Percentiles rank a stretch among this genome's conserved stretches.
phyloP scores from a whole-genome alignment of 2,888 invertebrate species.

The Oxycera nigricornis region DNA sequence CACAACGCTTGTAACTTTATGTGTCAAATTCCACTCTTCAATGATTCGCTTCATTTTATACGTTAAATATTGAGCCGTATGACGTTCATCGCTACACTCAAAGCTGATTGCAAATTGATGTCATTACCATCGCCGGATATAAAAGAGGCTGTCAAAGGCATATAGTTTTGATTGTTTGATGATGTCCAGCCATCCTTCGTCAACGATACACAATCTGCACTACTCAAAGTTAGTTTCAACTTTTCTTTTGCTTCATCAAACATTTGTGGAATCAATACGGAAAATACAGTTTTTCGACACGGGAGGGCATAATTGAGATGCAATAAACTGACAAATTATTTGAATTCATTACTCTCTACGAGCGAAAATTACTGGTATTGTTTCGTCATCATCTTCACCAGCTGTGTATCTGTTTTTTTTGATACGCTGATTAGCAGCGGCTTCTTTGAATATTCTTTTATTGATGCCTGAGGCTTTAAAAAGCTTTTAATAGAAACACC shows the following conservation, averaged over 20 bases:
- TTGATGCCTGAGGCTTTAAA: neutral
- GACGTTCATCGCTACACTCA: too few relatives aligned
- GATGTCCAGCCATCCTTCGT: slow-evolving; percentile 51
- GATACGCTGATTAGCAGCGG: neutral
- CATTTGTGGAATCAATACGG: slow-evolving; percentile 48
- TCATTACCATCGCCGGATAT: too few relatives aligned
- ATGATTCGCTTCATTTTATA: slow-evolving; percentile 41
- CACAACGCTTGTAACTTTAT: slow-evolving; percentile 42
- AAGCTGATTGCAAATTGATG: slow-evolving; percentile 44
- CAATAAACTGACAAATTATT: slow-evolving; percentile 49
- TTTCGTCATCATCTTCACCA: slow-evolving; percentile 50
- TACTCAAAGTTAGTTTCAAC: slow-evolving; percentile 40
- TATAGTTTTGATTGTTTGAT: slow-evolving; percentile 46
- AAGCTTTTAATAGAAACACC: neutral
- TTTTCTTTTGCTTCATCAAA: slow-evolving; percentile 44
- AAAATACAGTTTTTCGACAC: slow-evolving; percentile 50
- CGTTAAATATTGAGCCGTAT: slow-evolving; percentile 47
- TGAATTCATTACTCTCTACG: slow-evolving; percentile 52
- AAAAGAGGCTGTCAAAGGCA: too few relatives aligned
- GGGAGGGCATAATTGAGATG: slow-evolving; percentile 51
- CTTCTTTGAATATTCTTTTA: neutral
- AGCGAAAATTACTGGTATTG: slow-evolving; percentile 53
- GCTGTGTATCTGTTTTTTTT: slow-evolving; percentile 4
- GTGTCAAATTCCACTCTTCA: slow-evolving; percentile 40
- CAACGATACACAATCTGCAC: slow-evolving; percentile 41